phyloP scores from a whole-genome alignment of 1,140 invertebrate species.

The Cydia strobilella region DNA sequence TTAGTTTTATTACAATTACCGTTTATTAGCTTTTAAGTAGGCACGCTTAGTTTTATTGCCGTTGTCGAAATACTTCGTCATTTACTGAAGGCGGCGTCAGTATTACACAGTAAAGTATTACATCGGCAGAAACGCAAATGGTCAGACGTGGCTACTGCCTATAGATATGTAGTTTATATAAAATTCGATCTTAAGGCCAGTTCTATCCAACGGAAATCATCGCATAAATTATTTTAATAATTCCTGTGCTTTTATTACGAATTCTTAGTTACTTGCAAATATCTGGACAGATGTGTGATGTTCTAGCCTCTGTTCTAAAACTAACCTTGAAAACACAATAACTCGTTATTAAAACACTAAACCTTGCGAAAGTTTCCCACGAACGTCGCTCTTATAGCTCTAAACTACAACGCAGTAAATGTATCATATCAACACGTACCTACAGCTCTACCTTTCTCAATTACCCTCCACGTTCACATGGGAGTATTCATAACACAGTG shows the following conservation, averaged over 20 bases:
- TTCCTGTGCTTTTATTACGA: too few species aligned
- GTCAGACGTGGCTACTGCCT: too few species aligned
- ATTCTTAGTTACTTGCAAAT: too few species aligned
- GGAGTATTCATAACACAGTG: background rate
- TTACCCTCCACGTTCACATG: constrained; percentile 12
- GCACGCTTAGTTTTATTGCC: background rate
- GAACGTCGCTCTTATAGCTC: background rate
- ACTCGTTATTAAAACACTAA: background rate
- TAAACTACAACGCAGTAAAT: background rate
- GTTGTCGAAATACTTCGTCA: background rate
- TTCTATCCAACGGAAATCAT: too few species aligned
- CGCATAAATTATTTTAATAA: too few species aligned
- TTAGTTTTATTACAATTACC: constrained; percentile 30
- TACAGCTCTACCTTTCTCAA: background rate
- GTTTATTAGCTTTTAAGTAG: constrained; percentile 24
- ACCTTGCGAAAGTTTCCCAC: background rate
- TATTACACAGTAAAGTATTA: too few species aligned
- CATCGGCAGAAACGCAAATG: too few species aligned
- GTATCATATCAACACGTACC: background rate
- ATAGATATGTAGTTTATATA: too few species aligned
- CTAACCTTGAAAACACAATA: background rate
- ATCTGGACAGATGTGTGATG: too few species aligned
- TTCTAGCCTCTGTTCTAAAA: background rate
- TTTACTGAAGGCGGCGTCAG: background rate
- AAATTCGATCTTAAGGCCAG: too few species aligned